A percentile compares a stretch with the other conserved stretches of the same genome.
phyloP scores from a whole-genome alignment of 1,140 invertebrate genomes.

The Sminthurinus signatus region DNA sequence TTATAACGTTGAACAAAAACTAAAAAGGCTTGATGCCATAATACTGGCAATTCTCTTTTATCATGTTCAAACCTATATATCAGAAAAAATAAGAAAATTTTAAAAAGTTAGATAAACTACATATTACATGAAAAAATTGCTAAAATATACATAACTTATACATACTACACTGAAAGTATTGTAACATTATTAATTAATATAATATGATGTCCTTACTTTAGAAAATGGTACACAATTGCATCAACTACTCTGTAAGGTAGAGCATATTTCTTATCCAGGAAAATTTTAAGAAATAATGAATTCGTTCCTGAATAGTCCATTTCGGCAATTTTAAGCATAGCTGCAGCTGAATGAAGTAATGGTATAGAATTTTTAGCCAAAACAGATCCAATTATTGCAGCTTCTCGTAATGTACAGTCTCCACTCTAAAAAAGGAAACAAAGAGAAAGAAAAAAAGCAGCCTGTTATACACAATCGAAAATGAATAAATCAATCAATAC shows the following conservation, averaged over 20 bases:
- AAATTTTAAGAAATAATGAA: slow-evolving; percentile 88
- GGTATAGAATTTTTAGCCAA: slow-evolving; percentile 88
- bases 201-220: slow-evolving; percentile 55
- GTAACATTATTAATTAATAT: background rate
- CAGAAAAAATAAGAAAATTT: background rate
- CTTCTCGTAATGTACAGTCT: slow-evolving; percentile 89
- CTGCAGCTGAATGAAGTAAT: slow-evolving; percentile 91
- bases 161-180: too few relatives aligned
- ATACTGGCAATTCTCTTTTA: slow-evolving; percentile 74
- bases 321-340: slow-evolving; percentile 90
- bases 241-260: slow-evolving; percentile 92
- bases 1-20: slow-evolving; percentile 95
- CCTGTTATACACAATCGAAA: too few relatives aligned
- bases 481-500: too few relatives aligned
- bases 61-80: slow-evolving; percentile 75
- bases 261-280: slow-evolving; percentile 98
- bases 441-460: slow-evolving; percentile 12
- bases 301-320: slow-evolving; percentile 98
- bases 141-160: too few relatives aligned
- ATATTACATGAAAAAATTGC: too few relatives aligned
- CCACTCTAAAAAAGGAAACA: slow-evolving; percentile 57
- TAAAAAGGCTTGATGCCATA: slow-evolving; percentile 94
- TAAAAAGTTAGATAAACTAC: background rate
- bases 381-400: slow-evolving; percentile 89
- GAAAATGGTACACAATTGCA: slow-evolving; percentile 91